Conservation (phyloP, 1,140 invertebrate genomes). For the Elymnias hypermnestra region DNA sequence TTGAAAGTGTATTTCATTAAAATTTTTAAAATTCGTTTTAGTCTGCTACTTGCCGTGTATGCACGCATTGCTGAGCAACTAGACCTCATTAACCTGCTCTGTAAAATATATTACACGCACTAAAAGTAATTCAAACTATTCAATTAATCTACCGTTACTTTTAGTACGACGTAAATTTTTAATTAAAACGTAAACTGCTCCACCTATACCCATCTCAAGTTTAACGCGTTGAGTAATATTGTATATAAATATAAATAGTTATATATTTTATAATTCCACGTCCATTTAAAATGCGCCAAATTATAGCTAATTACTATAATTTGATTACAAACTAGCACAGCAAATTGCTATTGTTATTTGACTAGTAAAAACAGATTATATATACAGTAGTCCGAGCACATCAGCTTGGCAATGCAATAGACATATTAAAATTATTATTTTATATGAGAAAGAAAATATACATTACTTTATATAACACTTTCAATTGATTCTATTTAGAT, state of each 20-base stretch:
- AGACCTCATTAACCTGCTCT: conserved; percentile 7
- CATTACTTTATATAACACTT: too few species aligned
- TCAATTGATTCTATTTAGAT: too few species aligned
- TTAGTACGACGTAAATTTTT: conserved; percentile 5
- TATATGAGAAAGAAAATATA: too few species aligned
- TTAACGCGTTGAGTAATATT: too few species aligned
- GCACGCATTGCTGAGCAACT: conserved; percentile 7
- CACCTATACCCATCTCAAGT: too few species aligned
- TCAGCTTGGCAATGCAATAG: too few species aligned
- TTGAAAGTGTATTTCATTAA: too few species aligned
- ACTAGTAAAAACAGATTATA: conserved; percentile 4
- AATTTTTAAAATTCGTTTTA: too few species aligned
- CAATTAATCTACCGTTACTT: conserved; percentile 7
- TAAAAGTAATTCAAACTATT: conserved; percentile 12
- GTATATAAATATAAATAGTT: too few species aligned
- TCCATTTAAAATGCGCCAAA: conserved; percentile 5
- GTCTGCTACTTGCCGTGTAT: background rate
- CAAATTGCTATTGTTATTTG: conserved; percentile 11
- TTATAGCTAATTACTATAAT: conserved; percentile 9
- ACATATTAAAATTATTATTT: too few species aligned
- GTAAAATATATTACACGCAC: conserved; percentile 13
- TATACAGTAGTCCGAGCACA: too few species aligned
- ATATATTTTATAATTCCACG: conserved; percentile 6
- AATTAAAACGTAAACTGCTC: too few species aligned
- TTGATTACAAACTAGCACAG: conserved; percentile 16